A percentile compares a stretch with the other conserved stretches of the same genome.
These are phyloP conservation scores for Anthopleura sola DNA, from an alignment of 64 coral and sea anemone genomes.

Conservation along the genomic window DNA sequence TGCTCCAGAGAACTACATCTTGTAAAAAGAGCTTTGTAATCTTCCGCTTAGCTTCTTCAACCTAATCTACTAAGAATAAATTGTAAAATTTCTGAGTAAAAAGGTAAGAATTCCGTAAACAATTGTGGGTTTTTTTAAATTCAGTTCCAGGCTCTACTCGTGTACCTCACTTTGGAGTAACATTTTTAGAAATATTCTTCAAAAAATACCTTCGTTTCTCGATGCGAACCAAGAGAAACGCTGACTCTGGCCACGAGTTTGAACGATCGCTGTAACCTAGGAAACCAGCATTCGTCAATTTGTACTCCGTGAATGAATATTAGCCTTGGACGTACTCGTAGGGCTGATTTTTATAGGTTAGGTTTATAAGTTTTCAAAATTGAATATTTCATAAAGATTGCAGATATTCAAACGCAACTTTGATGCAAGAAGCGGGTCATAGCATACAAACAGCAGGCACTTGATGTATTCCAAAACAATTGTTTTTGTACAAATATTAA, in stretches of 20 bases:
- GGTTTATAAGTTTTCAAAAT: neutral
- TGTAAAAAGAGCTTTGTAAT: no score
- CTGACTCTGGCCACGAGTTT: no score
- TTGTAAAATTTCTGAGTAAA: no score
- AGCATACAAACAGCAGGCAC: neutral
- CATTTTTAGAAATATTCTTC: neutral
- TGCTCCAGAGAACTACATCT: neutral
- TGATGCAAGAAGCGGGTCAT: neutral
- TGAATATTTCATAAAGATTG: neutral
- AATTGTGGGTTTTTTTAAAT: neutral
- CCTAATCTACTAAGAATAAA: no score
- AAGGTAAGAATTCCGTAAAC: neutral
- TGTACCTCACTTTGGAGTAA: neutral
- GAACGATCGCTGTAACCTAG: neutral
- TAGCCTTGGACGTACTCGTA: no score
- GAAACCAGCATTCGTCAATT: neutral
- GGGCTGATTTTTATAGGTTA: neutral
- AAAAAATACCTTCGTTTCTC: no score
- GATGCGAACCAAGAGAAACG: no score
- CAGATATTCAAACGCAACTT: neutral
- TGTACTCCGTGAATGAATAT: neutral
- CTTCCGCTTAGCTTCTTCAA: no score
- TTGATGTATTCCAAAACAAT: neutral
- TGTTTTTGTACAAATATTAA: neutral
- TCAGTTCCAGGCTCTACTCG: neutral